These are phyloP conservation scores for Sturmia bella DNA, from an alignment of 2,888 invertebrate species.

Conservation along the genomic window DNA sequence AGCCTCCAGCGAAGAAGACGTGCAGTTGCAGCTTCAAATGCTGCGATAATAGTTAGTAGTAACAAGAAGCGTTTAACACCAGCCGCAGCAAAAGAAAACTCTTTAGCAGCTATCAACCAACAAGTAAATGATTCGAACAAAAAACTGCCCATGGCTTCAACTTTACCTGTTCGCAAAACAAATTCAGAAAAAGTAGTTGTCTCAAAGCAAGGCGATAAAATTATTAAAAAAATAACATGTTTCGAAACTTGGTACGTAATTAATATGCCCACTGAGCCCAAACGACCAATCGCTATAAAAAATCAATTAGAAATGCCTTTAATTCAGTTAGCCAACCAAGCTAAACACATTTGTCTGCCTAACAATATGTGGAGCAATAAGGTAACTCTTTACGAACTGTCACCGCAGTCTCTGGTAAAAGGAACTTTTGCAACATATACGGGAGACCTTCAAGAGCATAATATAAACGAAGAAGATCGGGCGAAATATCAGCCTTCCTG, in stretches of 20 bases:
- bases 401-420: constrained; percentile 74
- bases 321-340: constrained; percentile 78
- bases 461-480: constrained; percentile 79
- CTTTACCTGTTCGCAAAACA: constrained; percentile 65
- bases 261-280: constrained; percentile 74
- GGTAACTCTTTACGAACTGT: constrained; percentile 79
- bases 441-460: constrained; percentile 78
- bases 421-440: constrained; percentile 76
- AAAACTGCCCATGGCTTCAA: constrained; percentile 14
- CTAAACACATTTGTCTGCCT: constrained; percentile 77
- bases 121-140: constrained; percentile 34
- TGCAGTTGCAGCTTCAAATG: not conserved
- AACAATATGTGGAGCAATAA: constrained; percentile 79
- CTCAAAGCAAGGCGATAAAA: constrained; percentile 79
- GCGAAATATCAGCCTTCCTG: constrained; percentile 81
- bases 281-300: constrained; percentile 73
- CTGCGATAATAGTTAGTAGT: constrained; percentile 51
- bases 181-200: constrained; percentile 79
- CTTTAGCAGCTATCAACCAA: constrained; percentile 69
- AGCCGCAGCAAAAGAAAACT: constrained; percentile 70
- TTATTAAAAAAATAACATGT: constrained; percentile 81
- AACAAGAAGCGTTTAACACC: constrained; percentile 57
- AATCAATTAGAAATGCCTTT: constrained; percentile 78
- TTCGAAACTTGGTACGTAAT: constrained; percentile 82
- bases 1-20: constrained; percentile 51